Evolutionary conservation across 2,113 vertebrate species (phyloP).

Genomic region (Dolichotis patagonum): DNA sequence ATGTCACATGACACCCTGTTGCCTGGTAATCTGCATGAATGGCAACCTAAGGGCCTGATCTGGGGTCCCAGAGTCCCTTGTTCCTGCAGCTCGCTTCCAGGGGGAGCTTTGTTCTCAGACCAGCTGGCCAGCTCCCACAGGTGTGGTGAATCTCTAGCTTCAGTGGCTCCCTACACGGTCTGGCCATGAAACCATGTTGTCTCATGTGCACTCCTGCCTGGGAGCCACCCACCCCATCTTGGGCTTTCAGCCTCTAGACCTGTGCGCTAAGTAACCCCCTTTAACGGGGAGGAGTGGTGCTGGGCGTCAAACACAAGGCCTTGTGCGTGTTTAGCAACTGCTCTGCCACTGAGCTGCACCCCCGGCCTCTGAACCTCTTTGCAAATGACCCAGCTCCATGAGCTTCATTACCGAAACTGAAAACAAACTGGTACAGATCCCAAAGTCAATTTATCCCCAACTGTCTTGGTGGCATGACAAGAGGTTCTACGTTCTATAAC

Average conservation of each 20-base stretch:
- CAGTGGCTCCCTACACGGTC: neutral
- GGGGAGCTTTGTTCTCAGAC: too few species aligned
- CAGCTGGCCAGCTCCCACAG: too few species aligned
- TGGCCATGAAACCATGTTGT: neutral
- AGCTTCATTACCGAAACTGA: neutral
- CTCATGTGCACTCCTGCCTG: neutral
- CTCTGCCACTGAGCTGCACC: neutral
- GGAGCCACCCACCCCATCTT: neutral
- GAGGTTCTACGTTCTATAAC: neutral
- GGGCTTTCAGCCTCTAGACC: neutral
- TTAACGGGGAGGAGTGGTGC: neutral
- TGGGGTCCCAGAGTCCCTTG: too few species aligned
- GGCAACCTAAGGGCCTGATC: too few species aligned
- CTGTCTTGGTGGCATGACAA: neutral
- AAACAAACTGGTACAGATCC: neutral
- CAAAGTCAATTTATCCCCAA: neutral
- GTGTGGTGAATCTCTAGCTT: too few species aligned
- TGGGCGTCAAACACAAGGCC: neutral
- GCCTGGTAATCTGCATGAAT: too few species aligned
- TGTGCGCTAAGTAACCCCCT: neutral
- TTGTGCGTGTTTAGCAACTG: neutral
- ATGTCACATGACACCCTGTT: too few species aligned
- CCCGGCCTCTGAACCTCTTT: neutral
- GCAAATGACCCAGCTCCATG: neutral
- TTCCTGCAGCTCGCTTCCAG: too few species aligned